These are phyloP conservation scores for Papilio dardanus DNA, from an alignment of 1,140 invertebrate species.

Conservation along the genomic window DNA sequence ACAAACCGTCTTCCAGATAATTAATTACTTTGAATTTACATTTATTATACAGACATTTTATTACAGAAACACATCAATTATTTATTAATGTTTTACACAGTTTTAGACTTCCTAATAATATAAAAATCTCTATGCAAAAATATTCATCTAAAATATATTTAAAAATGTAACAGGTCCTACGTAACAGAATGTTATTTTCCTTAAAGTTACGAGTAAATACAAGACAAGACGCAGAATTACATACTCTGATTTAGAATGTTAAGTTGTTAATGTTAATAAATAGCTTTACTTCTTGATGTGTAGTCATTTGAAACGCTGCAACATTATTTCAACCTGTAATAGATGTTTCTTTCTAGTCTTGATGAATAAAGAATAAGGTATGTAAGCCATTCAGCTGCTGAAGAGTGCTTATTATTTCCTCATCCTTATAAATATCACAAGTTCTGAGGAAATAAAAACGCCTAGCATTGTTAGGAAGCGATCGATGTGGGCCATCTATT, in stretches of 20 bases:
- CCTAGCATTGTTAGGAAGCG: slow-evolving; percentile 7
- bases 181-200: background rate
- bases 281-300: too few relatives aligned
- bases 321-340: too few relatives aligned
- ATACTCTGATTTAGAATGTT: too few relatives aligned
- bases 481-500: slow-evolving; percentile 33
- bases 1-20: background rate
- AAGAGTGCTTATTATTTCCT: background rate
- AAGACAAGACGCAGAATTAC: too few relatives aligned
- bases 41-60: background rate
- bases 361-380: too few relatives aligned
- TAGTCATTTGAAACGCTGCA: too few relatives aligned
- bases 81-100: background rate
- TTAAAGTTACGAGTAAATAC: too few relatives aligned
- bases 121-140: background rate
- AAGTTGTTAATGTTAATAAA: too few relatives aligned
- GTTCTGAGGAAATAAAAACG: background rate
- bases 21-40: background rate
- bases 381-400: too few relatives aligned
- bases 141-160: background rate
- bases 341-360: too few relatives aligned
- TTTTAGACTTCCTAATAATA: background rate
- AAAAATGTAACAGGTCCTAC: background rate
- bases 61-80: background rate
- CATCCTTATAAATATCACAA: background rate